Percentiles rank a stretch among this genome's conserved stretches.
These are phyloP conservation scores for Gallirallus australis DNA, from an alignment of 2,797 vertebrate genomes.

Conservation along the genomic window DNA sequence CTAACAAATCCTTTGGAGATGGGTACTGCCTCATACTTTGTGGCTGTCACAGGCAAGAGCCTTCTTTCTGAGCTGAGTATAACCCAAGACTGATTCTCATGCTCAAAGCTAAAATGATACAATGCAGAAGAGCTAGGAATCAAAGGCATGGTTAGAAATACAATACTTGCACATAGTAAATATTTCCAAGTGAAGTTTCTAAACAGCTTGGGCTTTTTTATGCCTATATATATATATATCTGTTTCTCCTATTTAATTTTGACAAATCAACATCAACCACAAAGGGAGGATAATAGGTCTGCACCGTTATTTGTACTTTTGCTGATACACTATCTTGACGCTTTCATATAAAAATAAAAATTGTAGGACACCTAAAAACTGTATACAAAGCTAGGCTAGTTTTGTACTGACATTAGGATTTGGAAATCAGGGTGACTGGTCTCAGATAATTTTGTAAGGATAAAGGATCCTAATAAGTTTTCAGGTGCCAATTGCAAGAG, in stretches of 20 bases:
- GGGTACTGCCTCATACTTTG: rapidly evolving
- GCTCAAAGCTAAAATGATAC: background rate
- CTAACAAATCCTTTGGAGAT: background rate
- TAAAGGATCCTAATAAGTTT: background rate
- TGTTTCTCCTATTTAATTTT: background rate
- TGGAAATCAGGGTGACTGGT: background rate
- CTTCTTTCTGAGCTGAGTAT: rapidly evolving
- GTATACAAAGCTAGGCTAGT: background rate
- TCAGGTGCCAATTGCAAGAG: background rate
- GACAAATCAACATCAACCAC: background rate
- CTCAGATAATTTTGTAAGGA: background rate
- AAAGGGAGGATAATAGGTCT: background rate
- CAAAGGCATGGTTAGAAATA: background rate
- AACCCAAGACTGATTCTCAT: background rate
- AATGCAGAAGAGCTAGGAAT: background rate
- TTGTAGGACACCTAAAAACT: background rate
- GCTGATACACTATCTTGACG: background rate
- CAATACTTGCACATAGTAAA: background rate
- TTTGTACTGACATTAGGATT: background rate
- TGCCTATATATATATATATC: background rate
- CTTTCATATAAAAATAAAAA: background rate
- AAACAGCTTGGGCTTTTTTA: background rate
- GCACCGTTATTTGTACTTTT: background rate
- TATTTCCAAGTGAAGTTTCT: background rate
- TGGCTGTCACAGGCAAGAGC: background rate